Conservation (phyloP, 2,797 vertebrate species). For the Mastacembelus armatus region DNA sequence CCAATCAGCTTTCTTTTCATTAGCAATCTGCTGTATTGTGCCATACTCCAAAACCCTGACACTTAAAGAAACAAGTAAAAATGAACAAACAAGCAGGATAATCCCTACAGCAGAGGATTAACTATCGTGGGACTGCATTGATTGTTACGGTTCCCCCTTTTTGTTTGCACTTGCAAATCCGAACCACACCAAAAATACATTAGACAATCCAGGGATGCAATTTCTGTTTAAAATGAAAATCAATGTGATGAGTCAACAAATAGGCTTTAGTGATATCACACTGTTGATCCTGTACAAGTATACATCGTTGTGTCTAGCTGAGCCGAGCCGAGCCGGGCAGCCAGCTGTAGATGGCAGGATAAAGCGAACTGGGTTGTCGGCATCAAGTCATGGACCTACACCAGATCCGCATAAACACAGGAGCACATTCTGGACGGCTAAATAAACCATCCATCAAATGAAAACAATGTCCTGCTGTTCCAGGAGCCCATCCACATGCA, state of each 20-base stretch:
- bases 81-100: constrained; percentile 24
- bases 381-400: constrained; percentile 58
- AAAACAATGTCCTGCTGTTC: constrained; percentile 25
- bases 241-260: constrained; percentile 31
- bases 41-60: constrained; percentile 11
- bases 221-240: constrained; percentile 36
- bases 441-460: constrained; percentile 67
- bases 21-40: background rate
- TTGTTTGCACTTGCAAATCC: background rate
- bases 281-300: background rate
- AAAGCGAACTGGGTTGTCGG: constrained; percentile 44
- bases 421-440: constrained; percentile 30
- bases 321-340: constrained; percentile 8
- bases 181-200: constrained; percentile 34
- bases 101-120: constrained; percentile 38
- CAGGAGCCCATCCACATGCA: constrained; percentile 9
- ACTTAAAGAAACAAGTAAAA: constrained; percentile 34
- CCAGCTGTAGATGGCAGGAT: constrained; percentile 56
- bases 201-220: background rate
- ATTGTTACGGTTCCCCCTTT: constrained; percentile 10
- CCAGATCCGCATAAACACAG: constrained; percentile 68
- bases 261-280: constrained; percentile 43
- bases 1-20: background rate
- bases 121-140: constrained; percentile 12
- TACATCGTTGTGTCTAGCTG: constrained; percentile 6